Base-by-base conservation (phyloP, 2,888 invertebrate genomes). In the Drosophila anomalipes region DNA sequence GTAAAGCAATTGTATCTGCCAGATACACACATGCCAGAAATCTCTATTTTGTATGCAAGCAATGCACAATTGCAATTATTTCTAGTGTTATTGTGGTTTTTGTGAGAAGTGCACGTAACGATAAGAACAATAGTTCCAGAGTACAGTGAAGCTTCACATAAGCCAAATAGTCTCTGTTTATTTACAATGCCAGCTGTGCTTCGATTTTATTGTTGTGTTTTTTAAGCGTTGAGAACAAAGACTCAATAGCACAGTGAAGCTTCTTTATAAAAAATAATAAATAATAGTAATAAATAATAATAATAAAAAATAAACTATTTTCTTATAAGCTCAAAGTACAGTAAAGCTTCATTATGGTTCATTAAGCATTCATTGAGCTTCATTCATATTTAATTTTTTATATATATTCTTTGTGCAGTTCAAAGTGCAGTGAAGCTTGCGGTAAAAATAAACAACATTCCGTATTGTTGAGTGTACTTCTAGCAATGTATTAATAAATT, bases 41-140 rank as follows among this genome's bases (percentile, higher is more conserved):
- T 35, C 35, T 35, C 3, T 35, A 4, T 35, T 35, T 35, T 35
- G 35, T 35, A 39, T 56, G 32, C 16, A 30, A 58, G 32, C 64
- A n/a, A 30, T 62, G 62, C 70, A 54, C 16, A 51, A 39, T 51
- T 53, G 16, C 5, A 37, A 26, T n/a, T 39, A 39, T 26, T 39
- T 10, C 14, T 16, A 30, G 4, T 39, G 3, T 30, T 57, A n/a
- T 39, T 39, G 10, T 6, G 19, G 10, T n/a, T n/a, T 16, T 14
- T 57, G 33, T 28, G 35, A 26, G 64, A 56, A 75, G 76, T 74
- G 22, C 68, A 67, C 71, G 77, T 77, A 74, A 71, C 67, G 74
- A 76, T 83, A 67, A 70, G 69, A 69, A 53, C 32, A 28, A 9
- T 19, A 7, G 37, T 26, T 67, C 22, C 7, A 19, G 12, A 14